These are phyloP conservation scores for Sinocyclocheilus anophthalmus DNA, from an alignment of 2,113 vertebrate genomes.

Conservation along the genomic window DNA sequence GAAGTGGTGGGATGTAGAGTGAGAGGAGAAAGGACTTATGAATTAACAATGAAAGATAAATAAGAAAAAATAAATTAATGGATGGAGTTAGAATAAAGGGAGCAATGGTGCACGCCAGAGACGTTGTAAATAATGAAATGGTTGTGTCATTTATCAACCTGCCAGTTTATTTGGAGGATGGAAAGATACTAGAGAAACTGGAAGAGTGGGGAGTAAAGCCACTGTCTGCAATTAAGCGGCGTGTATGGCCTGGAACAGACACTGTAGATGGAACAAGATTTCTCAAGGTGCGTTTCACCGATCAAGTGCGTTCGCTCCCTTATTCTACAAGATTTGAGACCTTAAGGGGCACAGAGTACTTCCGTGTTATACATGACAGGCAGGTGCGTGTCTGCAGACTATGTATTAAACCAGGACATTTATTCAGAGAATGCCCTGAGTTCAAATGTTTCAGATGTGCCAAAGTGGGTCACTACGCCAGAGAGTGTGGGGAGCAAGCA, in stretches of 20 bases:
- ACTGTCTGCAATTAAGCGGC: not conserved
- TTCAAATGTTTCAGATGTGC: not conserved
- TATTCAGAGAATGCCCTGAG: too few species aligned
- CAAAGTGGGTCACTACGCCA: not conserved
- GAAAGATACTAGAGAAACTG: not conserved
- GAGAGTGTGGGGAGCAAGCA: not conserved
- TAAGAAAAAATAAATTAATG: not conserved
- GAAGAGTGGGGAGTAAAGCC: not conserved
- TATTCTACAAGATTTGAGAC: not conserved
- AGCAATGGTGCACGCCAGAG: not conserved
- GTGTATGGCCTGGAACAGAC: not conserved
- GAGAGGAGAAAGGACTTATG: not conserved
- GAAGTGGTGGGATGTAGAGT: not conserved
- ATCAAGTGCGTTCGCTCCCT: not conserved
- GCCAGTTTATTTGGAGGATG: not conserved
- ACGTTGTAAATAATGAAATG: not conserved
- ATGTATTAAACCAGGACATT: too few species aligned
- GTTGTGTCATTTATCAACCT: not conserved
- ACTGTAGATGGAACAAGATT: not conserved
- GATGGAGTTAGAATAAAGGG: not conserved
- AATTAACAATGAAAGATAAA: not conserved
- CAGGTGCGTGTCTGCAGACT: not conserved
- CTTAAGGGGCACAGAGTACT: not conserved
- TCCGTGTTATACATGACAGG: not conserved
- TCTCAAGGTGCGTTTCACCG: not conserved